Evolutionary conservation across 2,888 invertebrate genomes (phyloP), one percentile per base, ranked within the genome.

Genomic region (Allolobophora icterica): DNA sequence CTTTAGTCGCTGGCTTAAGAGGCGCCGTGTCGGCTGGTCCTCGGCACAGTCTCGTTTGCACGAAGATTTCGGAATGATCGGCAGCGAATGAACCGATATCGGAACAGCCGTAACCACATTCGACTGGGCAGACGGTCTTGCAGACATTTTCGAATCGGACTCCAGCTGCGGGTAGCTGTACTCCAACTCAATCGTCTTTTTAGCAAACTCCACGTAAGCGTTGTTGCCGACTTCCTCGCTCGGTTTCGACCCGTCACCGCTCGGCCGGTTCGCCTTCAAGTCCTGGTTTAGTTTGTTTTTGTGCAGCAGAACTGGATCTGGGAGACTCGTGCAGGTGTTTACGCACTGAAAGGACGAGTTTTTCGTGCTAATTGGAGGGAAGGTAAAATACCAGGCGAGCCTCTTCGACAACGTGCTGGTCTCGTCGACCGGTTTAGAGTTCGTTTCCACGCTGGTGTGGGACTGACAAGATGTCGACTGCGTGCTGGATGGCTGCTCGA

Each of bases 1-100:
- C 92, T 95, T 94, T 21, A 94, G 94, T 89, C 94, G 83, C 90
- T 87, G 87, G 87, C 87, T 87, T 0, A 87, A 17, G 6, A 87
- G 87, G 19, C 87, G 87, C 87, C 87, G 30, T 8, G 87, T 87
- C 87, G 87, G 87, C 87, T 33, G 87, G 87, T 87, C 87, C 34
- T 87, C 87, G 87, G 35, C 33, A 17, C 87, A 34, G 87, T 38
- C 87, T 38, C n/a, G 87, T 24, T 19, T 8, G 38, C 87, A 87
- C 35, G 87, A 83, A 30, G 83, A 87, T 24, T 33, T 42, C 42
- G 38, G 38, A 6, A 33, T 42, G 89, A 89, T 33, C 33, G 45
- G 42, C 45, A 52, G 52, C 21, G 42, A 42, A 21, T 89, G 33
- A 45, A 89, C 45, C 45, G 42, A 89, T 34, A 34, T 33, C 8